Conservation (phyloP, 2,797 vertebrate genomes). For the Pangasius mekongensis region DNA sequence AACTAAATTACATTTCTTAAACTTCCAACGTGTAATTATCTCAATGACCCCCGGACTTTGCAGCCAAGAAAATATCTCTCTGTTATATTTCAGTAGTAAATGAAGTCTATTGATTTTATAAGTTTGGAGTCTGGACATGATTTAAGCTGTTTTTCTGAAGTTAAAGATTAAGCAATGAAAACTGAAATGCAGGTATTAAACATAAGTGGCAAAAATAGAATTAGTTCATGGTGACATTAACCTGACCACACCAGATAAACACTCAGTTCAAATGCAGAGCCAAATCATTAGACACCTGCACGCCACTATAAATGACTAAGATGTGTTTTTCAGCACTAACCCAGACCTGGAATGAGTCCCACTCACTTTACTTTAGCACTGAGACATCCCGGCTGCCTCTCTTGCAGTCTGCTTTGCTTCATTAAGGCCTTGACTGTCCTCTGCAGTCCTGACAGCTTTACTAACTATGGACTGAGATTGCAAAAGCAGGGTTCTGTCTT, state of each 20-base stretch:
- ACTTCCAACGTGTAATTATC: not conserved
- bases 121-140: not conserved
- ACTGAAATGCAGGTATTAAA: constrained; percentile 8
- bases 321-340: constrained; percentile 36
- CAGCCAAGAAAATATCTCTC: not conserved
- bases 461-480: constrained; percentile 22
- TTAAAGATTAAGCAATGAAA: not conserved
- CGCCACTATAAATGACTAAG: constrained; percentile 23
- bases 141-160: not conserved
- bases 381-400: constrained; percentile 34
- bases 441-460: constrained; percentile 31
- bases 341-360: constrained; percentile 25
- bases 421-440: constrained; percentile 31
- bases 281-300: constrained; percentile 22
- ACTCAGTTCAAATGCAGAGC: not conserved
- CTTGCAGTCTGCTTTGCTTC: constrained; percentile 36
- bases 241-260: constrained; percentile 16
- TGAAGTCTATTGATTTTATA: not conserved
- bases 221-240: constrained; percentile 4
- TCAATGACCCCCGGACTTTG: not conserved
- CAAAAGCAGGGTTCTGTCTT: constrained; percentile 13
- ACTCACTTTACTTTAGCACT: constrained; percentile 30
- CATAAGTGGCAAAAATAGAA: not conserved
- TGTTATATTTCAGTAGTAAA: not conserved
- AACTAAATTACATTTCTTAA: not conserved